Evolutionary conservation across 2,888 invertebrate genomes (phyloP).

Genomic region (Nematopogon swammerdamellus): DNA sequence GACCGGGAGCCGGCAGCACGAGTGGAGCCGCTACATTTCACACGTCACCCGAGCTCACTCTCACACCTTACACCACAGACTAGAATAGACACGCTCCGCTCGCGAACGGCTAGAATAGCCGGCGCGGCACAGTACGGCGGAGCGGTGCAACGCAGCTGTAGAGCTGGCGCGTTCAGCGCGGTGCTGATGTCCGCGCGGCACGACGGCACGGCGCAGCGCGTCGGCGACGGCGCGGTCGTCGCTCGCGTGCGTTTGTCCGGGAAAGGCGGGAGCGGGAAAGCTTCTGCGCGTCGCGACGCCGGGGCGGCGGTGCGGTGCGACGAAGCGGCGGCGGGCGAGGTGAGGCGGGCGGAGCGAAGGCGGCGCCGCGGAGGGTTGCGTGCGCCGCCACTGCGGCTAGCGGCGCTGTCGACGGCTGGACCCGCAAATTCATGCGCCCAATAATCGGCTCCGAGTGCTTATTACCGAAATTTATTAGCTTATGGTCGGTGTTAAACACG

Average conservation of each 20-base stretch:
- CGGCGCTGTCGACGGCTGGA: constrained; percentile 45
- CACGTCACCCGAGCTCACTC: too few relatives aligned
- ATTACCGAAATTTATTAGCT: constrained; percentile 49
- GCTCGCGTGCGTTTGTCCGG: constrained; percentile 9
- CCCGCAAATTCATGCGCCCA: constrained; percentile 52
- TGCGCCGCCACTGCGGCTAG: constrained; percentile 14
- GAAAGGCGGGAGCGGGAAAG: constrained; percentile 1
- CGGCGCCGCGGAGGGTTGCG: constrained; percentile 10
- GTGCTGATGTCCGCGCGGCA: constrained; percentile 7
- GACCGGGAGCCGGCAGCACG: neutral
- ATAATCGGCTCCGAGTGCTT: constrained; percentile 41
- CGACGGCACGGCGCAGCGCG: neutral
- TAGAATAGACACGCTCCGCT: neutral
- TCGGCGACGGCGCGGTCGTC: constrained; percentile 6
- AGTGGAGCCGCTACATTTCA: neutral
- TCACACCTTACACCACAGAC: neutral
- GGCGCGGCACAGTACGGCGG: too few relatives aligned
- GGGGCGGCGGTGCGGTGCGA: constrained; percentile 31
- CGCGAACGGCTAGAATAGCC: too few relatives aligned
- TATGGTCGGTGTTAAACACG: constrained; percentile 17
- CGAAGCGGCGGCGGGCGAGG: constrained; percentile 24
- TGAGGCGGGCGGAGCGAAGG: constrained; percentile 12
- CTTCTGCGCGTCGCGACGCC: constrained; percentile 7
- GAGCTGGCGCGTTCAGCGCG: too few relatives aligned
- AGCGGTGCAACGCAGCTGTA: too few relatives aligned